Evolutionary conservation across 2,113 vertebrate genomes (phyloP).

Genomic region (Tonatia bakeri): DNA sequence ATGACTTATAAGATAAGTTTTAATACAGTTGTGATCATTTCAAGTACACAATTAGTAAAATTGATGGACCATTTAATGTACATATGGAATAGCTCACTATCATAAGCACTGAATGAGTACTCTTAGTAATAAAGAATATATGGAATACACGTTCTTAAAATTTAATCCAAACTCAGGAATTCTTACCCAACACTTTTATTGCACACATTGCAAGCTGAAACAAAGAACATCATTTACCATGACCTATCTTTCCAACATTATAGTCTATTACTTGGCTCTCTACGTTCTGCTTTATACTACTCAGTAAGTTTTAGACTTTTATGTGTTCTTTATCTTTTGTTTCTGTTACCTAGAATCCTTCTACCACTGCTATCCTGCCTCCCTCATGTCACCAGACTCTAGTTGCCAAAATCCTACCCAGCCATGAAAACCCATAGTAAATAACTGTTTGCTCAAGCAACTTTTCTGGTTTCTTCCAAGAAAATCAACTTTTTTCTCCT

Average conservation of each 20-base stretch:
- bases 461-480: neutral
- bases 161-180: neutral
- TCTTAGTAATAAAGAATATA: neutral
- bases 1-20: neutral
- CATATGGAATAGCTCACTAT: neutral
- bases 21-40: neutral
- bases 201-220: neutral
- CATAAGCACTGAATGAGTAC: neutral
- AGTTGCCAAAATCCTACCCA: neutral
- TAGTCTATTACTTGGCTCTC: neutral
- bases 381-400: neutral
- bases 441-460: neutral
- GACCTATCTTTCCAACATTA: neutral
- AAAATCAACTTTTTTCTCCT: neutral
- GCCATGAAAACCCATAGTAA: neutral
- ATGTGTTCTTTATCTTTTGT: neutral
- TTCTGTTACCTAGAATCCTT: neutral
- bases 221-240: neutral
- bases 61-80: neutral
- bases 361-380: neutral
- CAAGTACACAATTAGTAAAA: neutral
- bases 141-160: neutral
- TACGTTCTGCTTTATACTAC: neutral
- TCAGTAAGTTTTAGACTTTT: neutral
- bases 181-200: neutral